These are phyloP conservation scores for Scotopteryx bipunctaria DNA, from an alignment of 2,888 invertebrate genomes.

Conservation along the genomic window DNA sequence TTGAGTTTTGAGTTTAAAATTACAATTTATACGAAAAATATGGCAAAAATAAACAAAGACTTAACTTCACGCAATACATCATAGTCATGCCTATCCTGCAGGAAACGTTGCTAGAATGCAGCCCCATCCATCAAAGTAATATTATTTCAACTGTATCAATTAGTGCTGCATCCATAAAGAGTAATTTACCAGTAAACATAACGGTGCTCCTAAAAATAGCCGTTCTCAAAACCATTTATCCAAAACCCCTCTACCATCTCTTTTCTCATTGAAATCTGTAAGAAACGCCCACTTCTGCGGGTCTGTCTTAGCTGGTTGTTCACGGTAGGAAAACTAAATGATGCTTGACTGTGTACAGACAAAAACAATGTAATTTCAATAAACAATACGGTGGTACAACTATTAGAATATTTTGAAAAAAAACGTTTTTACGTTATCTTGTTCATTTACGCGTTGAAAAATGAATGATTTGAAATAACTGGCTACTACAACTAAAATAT, in stretches of 20 bases:
- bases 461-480: background rate
- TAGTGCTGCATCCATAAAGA: slow-evolving; percentile 43
- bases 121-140: slow-evolving; percentile 5
- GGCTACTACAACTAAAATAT: no score
- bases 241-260: slow-evolving; percentile 36
- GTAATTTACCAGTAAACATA: slow-evolving; percentile 46
- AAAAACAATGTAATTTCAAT: slow-evolving; percentile 50
- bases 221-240: slow-evolving; percentile 31
- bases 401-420: slow-evolving; percentile 9
- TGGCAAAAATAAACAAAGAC: no score
- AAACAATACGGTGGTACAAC: slow-evolving; percentile 37
- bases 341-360: slow-evolving; percentile 50
- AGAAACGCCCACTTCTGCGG: slow-evolving; percentile 19
- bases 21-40: no score
- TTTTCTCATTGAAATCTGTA: background rate
- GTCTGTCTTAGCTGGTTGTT: slow-evolving; percentile 41
- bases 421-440: slow-evolving; percentile 5
- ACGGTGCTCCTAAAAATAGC: slow-evolving; percentile 51
- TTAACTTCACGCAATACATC: no score
- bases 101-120: no score
- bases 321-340: slow-evolving; percentile 52
- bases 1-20: no score
- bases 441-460: slow-evolving; percentile 5
- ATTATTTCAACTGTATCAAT: slow-evolving; percentile 30
- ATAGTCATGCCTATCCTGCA: background rate